Conservation (phyloP, 2,113 vertebrate species). For the Dermatemys mawii region DNA sequence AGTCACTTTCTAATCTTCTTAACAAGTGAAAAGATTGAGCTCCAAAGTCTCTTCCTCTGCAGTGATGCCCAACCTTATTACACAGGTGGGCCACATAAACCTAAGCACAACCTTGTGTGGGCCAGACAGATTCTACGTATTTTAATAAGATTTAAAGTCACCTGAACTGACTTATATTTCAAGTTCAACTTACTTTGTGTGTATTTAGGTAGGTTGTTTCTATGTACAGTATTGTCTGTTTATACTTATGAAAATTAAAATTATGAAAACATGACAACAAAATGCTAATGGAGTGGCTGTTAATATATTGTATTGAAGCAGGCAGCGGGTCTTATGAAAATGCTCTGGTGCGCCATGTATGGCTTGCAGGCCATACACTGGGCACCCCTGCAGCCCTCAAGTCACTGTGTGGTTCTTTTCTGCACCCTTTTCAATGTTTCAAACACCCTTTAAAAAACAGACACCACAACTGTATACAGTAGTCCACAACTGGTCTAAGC, state of each 20-base stretch:
- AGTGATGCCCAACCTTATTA: neutral
- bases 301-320: neutral
- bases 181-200: neutral
- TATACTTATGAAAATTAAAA: neutral
- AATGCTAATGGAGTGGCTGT: neutral
- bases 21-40: neutral
- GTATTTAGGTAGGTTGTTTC: no score
- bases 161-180: neutral
- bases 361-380: neutral
- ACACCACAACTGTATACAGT: neutral
- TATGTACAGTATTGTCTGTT: neutral
- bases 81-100: neutral
- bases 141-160: neutral
- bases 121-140: neutral
- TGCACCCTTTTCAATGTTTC: neutral
- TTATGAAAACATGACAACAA: neutral
- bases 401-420: neutral
- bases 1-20: neutral
- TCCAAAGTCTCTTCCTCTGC: neutral
- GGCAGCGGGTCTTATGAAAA: neutral
- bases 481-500: neutral
- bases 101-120: neutral
- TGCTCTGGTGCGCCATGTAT: neutral
- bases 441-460: neutral
- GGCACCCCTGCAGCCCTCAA: neutral